Evolutionary conservation across 2,888 invertebrate genomes (phyloP).

Genomic region (Labia minor): DNA sequence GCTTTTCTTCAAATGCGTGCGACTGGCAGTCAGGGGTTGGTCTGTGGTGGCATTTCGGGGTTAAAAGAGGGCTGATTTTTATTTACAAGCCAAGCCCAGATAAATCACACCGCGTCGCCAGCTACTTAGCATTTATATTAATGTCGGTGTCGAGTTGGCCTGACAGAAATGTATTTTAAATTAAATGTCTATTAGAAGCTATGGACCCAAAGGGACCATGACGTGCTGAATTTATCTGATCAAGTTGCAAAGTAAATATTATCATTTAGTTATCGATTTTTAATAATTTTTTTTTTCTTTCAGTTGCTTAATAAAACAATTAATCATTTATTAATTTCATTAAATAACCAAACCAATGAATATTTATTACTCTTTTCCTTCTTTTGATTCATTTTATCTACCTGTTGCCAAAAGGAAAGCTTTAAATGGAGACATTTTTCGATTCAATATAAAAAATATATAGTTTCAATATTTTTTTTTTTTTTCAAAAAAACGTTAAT

Average conservation of each 20-base stretch:
- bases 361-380: too few relatives aligned
- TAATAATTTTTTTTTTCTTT: too few relatives aligned
- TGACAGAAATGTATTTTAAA: constrained; percentile 13
- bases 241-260: neutral
- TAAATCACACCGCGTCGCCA: constrained; percentile 13
- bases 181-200: neutral
- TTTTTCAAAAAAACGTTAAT: too few relatives aligned
- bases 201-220: neutral
- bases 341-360: too few relatives aligned
- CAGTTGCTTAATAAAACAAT: too few relatives aligned
- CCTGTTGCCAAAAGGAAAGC: too few relatives aligned
- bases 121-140: constrained; percentile 13
- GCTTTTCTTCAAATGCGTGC: neutral
- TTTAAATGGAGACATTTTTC: too few relatives aligned
- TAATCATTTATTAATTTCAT: too few relatives aligned
- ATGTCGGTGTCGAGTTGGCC: neutral
- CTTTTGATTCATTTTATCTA: too few relatives aligned
- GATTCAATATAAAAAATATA: too few relatives aligned
- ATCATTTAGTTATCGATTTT: too few relatives aligned
- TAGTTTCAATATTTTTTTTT: too few relatives aligned
- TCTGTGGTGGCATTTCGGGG: neutral
- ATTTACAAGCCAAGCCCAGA: constrained; percentile 4
- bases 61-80: neutral
- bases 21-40: neutral
- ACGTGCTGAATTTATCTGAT: neutral